These are phyloP conservation scores for Ptychadena robeensis DNA, from an alignment of 2,797 vertebrate genomes.

Conservation along the genomic window DNA sequence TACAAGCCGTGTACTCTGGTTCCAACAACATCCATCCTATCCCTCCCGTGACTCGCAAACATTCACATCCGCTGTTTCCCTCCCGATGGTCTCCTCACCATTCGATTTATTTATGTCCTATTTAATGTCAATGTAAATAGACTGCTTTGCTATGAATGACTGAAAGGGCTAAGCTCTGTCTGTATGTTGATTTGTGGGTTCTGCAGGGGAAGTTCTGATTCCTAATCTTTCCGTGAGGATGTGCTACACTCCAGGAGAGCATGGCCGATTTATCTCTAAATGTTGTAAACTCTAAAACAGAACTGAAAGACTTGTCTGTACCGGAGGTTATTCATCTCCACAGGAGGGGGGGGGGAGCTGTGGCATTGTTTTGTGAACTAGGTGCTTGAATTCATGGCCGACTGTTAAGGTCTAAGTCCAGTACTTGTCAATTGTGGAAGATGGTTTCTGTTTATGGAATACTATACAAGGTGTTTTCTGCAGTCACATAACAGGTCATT, in stretches of 20 bases:
- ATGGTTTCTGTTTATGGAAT: background rate
- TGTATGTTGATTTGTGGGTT: background rate
- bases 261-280: background rate
- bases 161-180: constrained; percentile 11
- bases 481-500: background rate
- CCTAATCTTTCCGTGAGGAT: background rate
- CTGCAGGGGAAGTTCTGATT: too few relatives aligned
- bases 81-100: background rate
- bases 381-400: constrained; percentile 7
- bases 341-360: too few relatives aligned
- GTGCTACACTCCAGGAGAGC: background rate
- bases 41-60: background rate
- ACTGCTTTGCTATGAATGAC: constrained; percentile 11
- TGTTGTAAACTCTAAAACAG: background rate
- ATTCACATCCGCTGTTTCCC: background rate
- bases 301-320: background rate
- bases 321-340: background rate
- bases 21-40: background rate
- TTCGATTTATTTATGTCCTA: constrained; percentile 49
- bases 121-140: constrained; percentile 54
- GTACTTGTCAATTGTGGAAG: background rate
- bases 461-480: background rate
- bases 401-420: background rate
- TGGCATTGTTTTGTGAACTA: background rate
- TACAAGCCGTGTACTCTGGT: background rate